A percentile compares a stretch with the other conserved stretches of the same genome.
phyloP scores from a whole-genome alignment of 2,888 invertebrate genomes.

The Falcaria lacertinaria region DNA sequence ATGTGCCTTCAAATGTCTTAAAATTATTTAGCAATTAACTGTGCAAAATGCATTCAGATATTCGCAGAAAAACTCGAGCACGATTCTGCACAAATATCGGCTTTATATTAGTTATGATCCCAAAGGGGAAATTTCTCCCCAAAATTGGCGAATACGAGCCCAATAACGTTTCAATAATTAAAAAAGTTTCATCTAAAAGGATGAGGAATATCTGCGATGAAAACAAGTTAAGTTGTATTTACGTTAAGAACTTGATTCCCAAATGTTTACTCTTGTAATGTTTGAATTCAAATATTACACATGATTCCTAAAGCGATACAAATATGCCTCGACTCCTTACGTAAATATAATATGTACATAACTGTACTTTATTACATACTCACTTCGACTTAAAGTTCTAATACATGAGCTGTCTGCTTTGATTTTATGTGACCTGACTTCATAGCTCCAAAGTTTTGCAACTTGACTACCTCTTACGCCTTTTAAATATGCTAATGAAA shows the following conservation, averaged over 20 bases:
- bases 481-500: too few relatives aligned
- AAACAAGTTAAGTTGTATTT: slow-evolving; percentile 20
- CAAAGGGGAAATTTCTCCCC: neutral
- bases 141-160: slow-evolving; percentile 3
- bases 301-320: slow-evolving; percentile 14
- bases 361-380: neutral
- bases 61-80: neutral
- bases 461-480: too few relatives aligned
- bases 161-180: slow-evolving; percentile 22
- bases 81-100: too few relatives aligned
- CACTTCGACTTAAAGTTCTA: neutral
- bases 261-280: slow-evolving; percentile 19
- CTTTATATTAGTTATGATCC: neutral
- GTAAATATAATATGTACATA: slow-evolving; percentile 11
- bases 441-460: too few relatives aligned
- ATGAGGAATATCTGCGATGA: slow-evolving; percentile 22
- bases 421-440: too few relatives aligned
- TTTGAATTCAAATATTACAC: slow-evolving; percentile 17
- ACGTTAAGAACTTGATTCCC: slow-evolving; percentile 15
- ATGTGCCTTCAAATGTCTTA: too few relatives aligned
- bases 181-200: slow-evolving; percentile 25
- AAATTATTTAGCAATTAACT: neutral
- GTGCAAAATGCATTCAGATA: neutral
- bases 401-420: too few relatives aligned
- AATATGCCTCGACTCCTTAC: slow-evolving; percentile 10